phyloP scores from a whole-genome alignment of 2,797 vertebrate species.

The Cheirogaleus major region DNA sequence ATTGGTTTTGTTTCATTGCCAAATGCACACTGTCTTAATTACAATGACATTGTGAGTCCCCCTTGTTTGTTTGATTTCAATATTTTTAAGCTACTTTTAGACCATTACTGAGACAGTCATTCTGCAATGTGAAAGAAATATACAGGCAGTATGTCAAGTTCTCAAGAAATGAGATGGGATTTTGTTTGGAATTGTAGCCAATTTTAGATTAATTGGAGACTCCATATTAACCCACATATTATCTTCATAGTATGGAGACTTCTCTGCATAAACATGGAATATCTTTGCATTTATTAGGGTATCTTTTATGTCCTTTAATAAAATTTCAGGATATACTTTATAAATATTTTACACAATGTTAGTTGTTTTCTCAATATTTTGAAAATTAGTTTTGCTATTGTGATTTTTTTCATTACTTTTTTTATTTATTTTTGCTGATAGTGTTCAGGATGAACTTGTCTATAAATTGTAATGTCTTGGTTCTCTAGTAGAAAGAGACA shows the following conservation, averaged over 20 bases:
- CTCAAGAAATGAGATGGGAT: background rate
- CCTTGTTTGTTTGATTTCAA: slow-evolving; percentile 36
- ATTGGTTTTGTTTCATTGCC: background rate
- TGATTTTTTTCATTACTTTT: slow-evolving; percentile 10
- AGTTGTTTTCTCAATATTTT: slow-evolving; percentile 49
- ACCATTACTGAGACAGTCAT: background rate
- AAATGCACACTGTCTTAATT: slow-evolving; percentile 30
- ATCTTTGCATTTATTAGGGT: slow-evolving; percentile 62
- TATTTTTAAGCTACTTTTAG: slow-evolving; percentile 47
- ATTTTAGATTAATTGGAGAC: slow-evolving; percentile 46
- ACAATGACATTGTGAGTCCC: background rate
- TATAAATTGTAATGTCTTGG: background rate
- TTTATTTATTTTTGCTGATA: slow-evolving; percentile 42
- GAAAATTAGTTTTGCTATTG: slow-evolving; percentile 47
- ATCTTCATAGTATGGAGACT: background rate
- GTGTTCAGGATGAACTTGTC: background rate
- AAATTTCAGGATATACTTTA: slow-evolving; percentile 58
- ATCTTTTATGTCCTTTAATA: slow-evolving; percentile 62
- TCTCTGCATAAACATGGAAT: slow-evolving; percentile 44
- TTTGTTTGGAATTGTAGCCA: slow-evolving; percentile 28
- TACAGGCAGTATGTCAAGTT: background rate
- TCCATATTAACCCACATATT: slow-evolving; percentile 47
- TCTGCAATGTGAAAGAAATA: background rate
- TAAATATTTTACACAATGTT: slow-evolving; percentile 55
- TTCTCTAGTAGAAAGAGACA: background rate